phyloP scores from a whole-genome alignment of 2,888 invertebrate species.

The Miltochrista miniata region DNA sequence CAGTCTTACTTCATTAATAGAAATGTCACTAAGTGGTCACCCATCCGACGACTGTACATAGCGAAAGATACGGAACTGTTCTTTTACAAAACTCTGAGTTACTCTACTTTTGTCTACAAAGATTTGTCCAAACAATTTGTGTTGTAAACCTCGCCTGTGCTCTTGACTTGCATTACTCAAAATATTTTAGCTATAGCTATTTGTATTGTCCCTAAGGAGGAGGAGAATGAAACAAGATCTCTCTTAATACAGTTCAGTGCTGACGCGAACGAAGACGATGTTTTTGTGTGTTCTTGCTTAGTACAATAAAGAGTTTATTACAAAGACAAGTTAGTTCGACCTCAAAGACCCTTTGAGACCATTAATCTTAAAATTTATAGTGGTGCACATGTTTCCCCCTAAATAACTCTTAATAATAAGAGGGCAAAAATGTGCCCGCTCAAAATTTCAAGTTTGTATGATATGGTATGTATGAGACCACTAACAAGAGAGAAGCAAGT shows the following conservation, averaged over 20 bases:
- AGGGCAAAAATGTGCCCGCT: too few relatives aligned
- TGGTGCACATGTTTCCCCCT: too few relatives aligned
- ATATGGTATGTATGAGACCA: too few relatives aligned
- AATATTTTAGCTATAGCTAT: slow-evolving; percentile 44
- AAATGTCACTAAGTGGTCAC: too few relatives aligned
- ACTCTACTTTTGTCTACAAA: too few relatives aligned
- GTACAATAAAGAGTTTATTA: not conserved
- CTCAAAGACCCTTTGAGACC: slow-evolving; percentile 2
- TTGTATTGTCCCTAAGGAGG: slow-evolving; percentile 46
- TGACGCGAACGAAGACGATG: slow-evolving; percentile 39
- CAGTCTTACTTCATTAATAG: too few relatives aligned
- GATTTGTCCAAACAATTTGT: not conserved
- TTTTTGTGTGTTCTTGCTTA: slow-evolving; percentile 30
- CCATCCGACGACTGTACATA: too few relatives aligned
- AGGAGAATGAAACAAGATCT: slow-evolving; percentile 48
- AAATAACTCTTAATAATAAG: too few relatives aligned
- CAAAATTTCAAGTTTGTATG: not conserved
- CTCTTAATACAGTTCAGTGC: slow-evolving; percentile 61
- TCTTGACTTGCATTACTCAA: slow-evolving; percentile 32
- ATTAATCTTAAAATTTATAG: too few relatives aligned
- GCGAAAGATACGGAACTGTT: too few relatives aligned
- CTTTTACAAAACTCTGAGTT: too few relatives aligned
- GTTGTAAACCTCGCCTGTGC: slow-evolving; percentile 8
- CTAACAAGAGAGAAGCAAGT: not conserved
- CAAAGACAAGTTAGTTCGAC: not conserved